These are phyloP conservation scores for Hemistola chrysoprasaria DNA, from an alignment of 2,888 invertebrate species.

Conservation along the genomic window DNA sequence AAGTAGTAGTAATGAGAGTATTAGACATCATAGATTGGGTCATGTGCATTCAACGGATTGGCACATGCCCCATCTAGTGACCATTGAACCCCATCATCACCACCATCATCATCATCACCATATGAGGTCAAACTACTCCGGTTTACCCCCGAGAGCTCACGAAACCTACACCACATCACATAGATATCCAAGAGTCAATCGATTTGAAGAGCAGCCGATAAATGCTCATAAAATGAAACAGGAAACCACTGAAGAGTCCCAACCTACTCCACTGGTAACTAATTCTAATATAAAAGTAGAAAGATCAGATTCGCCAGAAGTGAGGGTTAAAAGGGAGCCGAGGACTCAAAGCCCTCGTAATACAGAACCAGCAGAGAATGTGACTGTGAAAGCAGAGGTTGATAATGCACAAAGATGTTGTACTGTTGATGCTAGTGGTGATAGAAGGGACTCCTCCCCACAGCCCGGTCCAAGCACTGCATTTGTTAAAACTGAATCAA, in stretches of 20 bases:
- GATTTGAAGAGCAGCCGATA: conserved; percentile 46
- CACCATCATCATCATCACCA: conserved; percentile 39
- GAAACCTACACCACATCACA: conserved; percentile 29
- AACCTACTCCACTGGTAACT: conserved; percentile 6
- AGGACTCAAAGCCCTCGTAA: conserved; percentile 24
- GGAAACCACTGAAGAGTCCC: conserved; percentile 31
- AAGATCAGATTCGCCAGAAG: background rate
- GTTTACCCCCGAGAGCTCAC: conserved; percentile 11
- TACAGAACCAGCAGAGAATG: conserved; percentile 34
- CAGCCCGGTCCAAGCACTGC: conserved; percentile 68
- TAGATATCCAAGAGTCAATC: conserved; percentile 41
- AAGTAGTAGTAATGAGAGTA: conserved; percentile 27
- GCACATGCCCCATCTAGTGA: conserved; percentile 5
- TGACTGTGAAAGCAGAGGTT: conserved; percentile 52
- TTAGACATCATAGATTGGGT: conserved; percentile 15
- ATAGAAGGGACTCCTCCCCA: conserved; percentile 52
- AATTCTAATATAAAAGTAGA: conserved; percentile 7
- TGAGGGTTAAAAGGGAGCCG: conserved; percentile 47
- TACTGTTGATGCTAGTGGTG: conserved; percentile 48
- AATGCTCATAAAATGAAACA: conserved; percentile 48
- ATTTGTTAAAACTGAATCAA: conserved; percentile 30
- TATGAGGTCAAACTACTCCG: conserved; percentile 18
- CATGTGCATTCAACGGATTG: conserved; percentile 38
- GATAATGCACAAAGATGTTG: conserved; percentile 35
- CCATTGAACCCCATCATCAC: conserved; percentile 21